Conservation (phyloP, 2,113 vertebrate genomes). For the Tyto alba region DNA sequence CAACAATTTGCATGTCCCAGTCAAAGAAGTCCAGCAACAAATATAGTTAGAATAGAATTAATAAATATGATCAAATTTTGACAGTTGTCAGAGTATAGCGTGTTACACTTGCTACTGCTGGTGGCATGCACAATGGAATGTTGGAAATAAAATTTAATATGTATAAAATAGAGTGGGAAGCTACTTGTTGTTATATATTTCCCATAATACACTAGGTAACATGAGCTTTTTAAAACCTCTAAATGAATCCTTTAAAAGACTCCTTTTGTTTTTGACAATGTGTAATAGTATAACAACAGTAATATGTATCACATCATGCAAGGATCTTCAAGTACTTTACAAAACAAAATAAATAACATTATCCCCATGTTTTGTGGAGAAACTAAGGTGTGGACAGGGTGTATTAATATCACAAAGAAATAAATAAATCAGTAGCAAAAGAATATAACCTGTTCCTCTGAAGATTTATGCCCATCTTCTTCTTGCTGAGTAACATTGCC, state of each 20-base stretch:
- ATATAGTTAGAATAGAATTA: not conserved
- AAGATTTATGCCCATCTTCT: not conserved
- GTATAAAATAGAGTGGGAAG: not conserved
- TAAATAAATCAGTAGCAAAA: not conserved
- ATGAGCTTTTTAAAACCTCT: not conserved
- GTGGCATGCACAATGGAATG: not conserved
- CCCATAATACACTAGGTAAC: not conserved
- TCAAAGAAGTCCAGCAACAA: not conserved
- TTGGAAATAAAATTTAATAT: not conserved
- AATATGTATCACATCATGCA: not conserved
- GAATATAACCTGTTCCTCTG: not conserved
- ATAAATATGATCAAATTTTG: slow-evolving; percentile 18
- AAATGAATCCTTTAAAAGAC: not conserved
- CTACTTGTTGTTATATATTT: not conserved
- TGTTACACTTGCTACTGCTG: not conserved
- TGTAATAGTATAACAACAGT: not conserved
- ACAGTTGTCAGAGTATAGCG: not conserved
- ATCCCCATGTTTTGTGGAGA: not conserved
- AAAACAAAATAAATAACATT: not conserved
- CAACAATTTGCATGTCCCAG: not conserved
- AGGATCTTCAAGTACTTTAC: not conserved
- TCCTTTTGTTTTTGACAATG: not conserved
- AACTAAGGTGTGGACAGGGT: not conserved
- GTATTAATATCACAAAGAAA: not conserved
- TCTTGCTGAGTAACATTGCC: not conserved